phyloP scores from a whole-genome alignment of 2,888 invertebrate genomes.

The Dermolepida albohirtum region DNA sequence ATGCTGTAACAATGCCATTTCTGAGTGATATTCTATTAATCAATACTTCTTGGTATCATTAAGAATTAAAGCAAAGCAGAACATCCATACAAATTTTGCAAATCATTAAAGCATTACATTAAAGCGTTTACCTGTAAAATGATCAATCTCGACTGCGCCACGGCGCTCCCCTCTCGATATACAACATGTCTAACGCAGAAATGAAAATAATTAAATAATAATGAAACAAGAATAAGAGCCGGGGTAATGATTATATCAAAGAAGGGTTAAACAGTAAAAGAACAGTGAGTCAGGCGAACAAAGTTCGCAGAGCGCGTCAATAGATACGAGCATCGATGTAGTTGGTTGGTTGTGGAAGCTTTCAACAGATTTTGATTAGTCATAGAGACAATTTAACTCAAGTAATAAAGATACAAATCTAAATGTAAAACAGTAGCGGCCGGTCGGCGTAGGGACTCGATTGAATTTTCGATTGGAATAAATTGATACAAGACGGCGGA shows the following conservation, averaged over 20 bases:
- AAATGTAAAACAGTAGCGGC: constrained; percentile 65
- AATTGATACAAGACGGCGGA: constrained; percentile 60
- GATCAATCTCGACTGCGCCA: constrained; percentile 34
- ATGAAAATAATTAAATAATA: constrained; percentile 68
- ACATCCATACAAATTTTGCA: constrained; percentile 33
- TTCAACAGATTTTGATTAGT: constrained; percentile 66
- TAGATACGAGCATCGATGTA: constrained; percentile 33
- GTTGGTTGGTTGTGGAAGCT: constrained; percentile 57
- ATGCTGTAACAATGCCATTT: no score
- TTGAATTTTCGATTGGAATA: constrained; percentile 65
- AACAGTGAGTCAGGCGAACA: constrained; percentile 50
- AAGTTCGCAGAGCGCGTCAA: constrained; percentile 26
- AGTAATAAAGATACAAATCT: constrained; percentile 66
- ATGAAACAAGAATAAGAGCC: constrained; percentile 65
- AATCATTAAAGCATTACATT: constrained; percentile 39
- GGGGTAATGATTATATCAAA: constrained; percentile 66
- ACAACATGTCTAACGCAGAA: constrained; percentile 65
- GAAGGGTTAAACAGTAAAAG: constrained; percentile 63
- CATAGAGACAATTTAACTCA: constrained; percentile 66
- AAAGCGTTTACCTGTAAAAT: constrained; percentile 40
- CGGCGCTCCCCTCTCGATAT: constrained; percentile 44
- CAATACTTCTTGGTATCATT: no score
- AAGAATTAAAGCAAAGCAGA: not conserved
- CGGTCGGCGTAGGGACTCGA: constrained; percentile 57
- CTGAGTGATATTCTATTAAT: no score